Conservation (phyloP, 2,888 invertebrate genomes). For the Sinopyrophorus schimmeli region DNA sequence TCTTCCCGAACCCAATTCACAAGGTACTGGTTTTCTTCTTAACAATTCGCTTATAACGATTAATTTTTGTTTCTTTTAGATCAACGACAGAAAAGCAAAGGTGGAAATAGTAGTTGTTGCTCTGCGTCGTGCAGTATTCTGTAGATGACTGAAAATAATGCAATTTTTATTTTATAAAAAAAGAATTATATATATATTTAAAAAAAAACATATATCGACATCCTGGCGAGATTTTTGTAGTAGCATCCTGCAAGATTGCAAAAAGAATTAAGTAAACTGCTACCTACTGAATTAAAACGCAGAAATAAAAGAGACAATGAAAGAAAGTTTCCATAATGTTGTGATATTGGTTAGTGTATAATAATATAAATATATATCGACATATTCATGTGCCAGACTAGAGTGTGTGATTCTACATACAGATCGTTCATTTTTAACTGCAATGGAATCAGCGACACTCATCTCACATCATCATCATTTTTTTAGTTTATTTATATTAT, state of each 20-base stretch:
- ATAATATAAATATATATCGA: conserved; percentile 42
- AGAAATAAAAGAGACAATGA: conserved; percentile 38
- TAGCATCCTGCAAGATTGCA: conserved; percentile 21
- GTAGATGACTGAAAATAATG: conserved; percentile 59
- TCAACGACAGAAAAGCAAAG: conserved; percentile 95
- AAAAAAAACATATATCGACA: conserved; percentile 17
- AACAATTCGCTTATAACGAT: not conserved
- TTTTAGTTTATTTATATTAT: conserved; percentile 48
- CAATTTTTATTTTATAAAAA: conserved; percentile 36
- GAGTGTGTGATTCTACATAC: conserved; percentile 46
- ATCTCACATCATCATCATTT: conserved; percentile 44
- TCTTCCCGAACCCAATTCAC: conserved; percentile 98
- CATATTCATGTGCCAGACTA: conserved; percentile 56
- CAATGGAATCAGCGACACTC: conserved; percentile 40
- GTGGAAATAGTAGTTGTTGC: conserved; percentile 93
- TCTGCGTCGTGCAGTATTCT: conserved; percentile 91
- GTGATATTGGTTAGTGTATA: conserved; percentile 56
- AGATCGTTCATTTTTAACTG: conserved; percentile 36
- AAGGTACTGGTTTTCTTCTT: conserved; percentile 63
- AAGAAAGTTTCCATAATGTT: conserved; percentile 54
- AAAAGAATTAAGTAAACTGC: conserved; percentile 18
- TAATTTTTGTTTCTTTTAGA: conserved; percentile 64
- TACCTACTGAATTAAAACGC: conserved; percentile 29
- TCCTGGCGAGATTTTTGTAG: conserved; percentile 22
- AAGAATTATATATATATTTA: too few species aligned